Evolutionary conservation across 2,797 vertebrate species (phyloP), one percentile per base, ranked within the genome.

Genomic region (Dipus sagitta): DNA sequence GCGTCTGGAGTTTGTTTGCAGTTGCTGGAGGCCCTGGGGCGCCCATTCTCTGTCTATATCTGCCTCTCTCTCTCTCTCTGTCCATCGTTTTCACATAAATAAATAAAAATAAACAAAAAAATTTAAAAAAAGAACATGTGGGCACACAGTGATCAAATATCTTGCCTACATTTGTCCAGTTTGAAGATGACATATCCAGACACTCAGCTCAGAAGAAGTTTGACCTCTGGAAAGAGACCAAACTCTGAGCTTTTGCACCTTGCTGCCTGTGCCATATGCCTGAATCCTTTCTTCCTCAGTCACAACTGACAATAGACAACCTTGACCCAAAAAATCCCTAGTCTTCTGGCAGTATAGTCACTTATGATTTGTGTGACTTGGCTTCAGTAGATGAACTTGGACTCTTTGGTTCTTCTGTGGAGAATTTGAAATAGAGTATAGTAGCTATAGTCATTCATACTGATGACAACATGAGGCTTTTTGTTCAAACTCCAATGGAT

Each of bases 331-430:
- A 24, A 76, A 60, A 58, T 58, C 67, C 38, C 38, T 38, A 86
- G 28, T 76, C 42, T 91, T 34, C 60, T 75, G 65, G 42, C 67
- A 80, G 38, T 7, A 72, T 1, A 26, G 65, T 94, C 68, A 77
- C 14, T 95, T 92, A 90, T 18, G 76, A 94, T 92, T 92, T 86
- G 60, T 94, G 58, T 75, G 58, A 70, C 32, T 42, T 93, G 52
- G 21, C 34, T 84, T 88, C 60, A 89, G n/a, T 26, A 78, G 81
- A 82, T 70, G 26, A 91, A 87, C 78, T 23, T n/a, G 3, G 65
- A 14, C 70, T 84, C 15, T 76, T 8, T n/a, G 47, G 13, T 64
- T 92, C 83, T 83, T 72, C 47, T 86, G 34, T 86, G 91, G 65
- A 30, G 28, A 47, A 86, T 76, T 79, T 86, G 64, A 92, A 79